These are phyloP conservation scores for Tamias sibiricus DNA, from an alignment of 2,113 vertebrate genomes.

Conservation along the genomic window DNA sequence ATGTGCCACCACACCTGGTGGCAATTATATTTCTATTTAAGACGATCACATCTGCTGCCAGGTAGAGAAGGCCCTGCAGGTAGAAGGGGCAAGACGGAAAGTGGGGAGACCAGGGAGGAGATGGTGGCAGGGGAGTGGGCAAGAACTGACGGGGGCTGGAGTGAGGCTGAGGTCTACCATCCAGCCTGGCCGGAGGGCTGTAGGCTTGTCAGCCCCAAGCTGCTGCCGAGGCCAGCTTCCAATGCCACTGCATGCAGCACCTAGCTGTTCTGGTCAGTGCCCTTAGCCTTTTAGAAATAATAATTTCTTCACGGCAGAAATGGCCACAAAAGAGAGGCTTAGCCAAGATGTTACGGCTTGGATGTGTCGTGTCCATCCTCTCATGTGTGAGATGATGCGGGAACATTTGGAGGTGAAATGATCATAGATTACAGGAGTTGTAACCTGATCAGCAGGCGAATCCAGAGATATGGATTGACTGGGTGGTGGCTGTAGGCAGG, in stretches of 20 bases:
- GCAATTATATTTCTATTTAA: background rate
- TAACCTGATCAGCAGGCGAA: too few species aligned
- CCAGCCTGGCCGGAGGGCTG: rapidly evolving
- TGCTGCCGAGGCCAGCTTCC: background rate
- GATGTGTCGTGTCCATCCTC: too few species aligned
- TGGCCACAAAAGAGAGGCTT: background rate
- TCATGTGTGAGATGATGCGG: too few species aligned
- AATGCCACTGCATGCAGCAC: background rate
- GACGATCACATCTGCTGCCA: background rate
- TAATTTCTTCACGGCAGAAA: background rate
- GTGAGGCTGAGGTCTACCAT: background rate
- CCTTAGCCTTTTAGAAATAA: background rate
- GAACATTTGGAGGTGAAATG: too few species aligned
- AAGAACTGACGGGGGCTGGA: background rate
- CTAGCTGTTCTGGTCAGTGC: background rate
- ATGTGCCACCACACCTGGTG: too few species aligned
- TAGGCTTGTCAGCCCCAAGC: background rate
- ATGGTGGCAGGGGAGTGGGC: background rate
- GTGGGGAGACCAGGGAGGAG: background rate
- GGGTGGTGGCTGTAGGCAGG: too few species aligned
- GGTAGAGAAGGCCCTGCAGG: background rate
- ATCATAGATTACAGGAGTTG: too few species aligned
- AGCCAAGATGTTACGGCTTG: too few species aligned
- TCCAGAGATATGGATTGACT: too few species aligned
- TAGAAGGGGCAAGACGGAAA: background rate